Evolutionary conservation across 2,888 invertebrate genomes (phyloP), one percentile per base, ranked within the genome.

Genomic region (Sisyra nigra): DNA sequence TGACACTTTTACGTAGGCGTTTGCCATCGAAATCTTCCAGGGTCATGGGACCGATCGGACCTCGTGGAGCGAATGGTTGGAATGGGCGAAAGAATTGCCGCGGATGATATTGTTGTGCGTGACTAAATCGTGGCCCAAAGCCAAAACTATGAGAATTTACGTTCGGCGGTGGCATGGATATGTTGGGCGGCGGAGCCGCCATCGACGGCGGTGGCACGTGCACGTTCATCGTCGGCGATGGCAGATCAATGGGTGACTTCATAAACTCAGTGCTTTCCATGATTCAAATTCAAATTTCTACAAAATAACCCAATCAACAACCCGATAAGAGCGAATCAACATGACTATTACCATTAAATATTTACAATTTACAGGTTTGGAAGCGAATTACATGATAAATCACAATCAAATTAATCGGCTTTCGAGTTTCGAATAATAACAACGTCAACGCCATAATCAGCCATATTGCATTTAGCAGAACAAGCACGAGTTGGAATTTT

Each of bases 21-120:
- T 96, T 93, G 46, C 94, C 96, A 71, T 96, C 94, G 60, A 92
- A 93, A 63, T 92, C 92, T 56, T 84, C 84, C 56, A 84, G 76
- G 37, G 79, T 77, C 79, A 80, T 80, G 46, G 69, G 69, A 15
- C 63, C 60, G 43, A 67, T 56, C 30, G 69, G 69, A 1, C 71
- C 71, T 10, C 63, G 45, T 2, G 63, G 63, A 38, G 63, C 51
- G 10, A 62, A 61, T 47, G 62, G 54, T 46, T 58, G 57, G 47
- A 63, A 64, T 1, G 63, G 62, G 34, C 60, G 51, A 49, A 63
- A 64, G 42, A 54, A 59, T 17, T 57, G 59, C n/a, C 59, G 46
- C 6, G 36, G 49, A 15, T 41, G 37, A 31, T 52, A 53, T 18
- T 46, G 43, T 32, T 42, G 44, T 6, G 44, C 39, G 7, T 36